Conservation (phyloP, 2,113 vertebrate genomes). For the Donacobius atricapilla region DNA sequence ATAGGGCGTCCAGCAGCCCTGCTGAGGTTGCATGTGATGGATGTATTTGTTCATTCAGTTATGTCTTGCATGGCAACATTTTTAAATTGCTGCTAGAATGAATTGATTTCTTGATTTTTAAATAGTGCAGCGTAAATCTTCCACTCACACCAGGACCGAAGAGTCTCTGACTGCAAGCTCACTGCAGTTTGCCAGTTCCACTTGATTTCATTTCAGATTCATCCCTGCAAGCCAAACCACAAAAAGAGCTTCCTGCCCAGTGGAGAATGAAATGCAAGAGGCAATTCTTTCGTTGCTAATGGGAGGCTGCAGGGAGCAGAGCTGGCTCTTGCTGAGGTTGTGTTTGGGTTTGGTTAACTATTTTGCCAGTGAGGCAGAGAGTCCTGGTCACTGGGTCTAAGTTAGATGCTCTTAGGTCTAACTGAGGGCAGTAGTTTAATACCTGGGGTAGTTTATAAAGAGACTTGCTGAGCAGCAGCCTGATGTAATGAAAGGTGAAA, state of each 20-base stretch:
- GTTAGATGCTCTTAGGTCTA: not conserved
- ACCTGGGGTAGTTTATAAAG: not conserved
- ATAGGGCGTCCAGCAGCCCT: not conserved
- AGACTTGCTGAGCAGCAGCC: not conserved
- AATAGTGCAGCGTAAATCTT: constrained; percentile 1
- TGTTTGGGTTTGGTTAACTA: not conserved
- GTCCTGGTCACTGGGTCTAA: not conserved
- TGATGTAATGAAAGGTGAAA: not conserved
- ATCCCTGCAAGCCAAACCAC: not conserved
- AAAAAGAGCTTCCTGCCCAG: constrained; percentile 14
- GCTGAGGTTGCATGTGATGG: not conserved
- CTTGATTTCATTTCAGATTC: constrained; percentile 41
- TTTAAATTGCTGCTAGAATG: not conserved
- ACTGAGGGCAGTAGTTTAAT: not conserved
- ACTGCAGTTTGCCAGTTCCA: constrained; percentile 34
- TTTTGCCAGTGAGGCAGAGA: not conserved
- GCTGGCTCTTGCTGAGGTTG: not conserved
- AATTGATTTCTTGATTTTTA: constrained; percentile 33
- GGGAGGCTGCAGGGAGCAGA: not conserved
- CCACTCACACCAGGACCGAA: not conserved
- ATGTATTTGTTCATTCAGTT: not conserved
- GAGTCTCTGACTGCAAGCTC: not conserved
- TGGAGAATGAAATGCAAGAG: constrained; percentile 32
- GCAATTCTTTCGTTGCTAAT: not conserved
- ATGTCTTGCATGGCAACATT: not conserved